phyloP scores from a whole-genome alignment of 2,888 invertebrate species.

The Chydorus sphaericus region DNA sequence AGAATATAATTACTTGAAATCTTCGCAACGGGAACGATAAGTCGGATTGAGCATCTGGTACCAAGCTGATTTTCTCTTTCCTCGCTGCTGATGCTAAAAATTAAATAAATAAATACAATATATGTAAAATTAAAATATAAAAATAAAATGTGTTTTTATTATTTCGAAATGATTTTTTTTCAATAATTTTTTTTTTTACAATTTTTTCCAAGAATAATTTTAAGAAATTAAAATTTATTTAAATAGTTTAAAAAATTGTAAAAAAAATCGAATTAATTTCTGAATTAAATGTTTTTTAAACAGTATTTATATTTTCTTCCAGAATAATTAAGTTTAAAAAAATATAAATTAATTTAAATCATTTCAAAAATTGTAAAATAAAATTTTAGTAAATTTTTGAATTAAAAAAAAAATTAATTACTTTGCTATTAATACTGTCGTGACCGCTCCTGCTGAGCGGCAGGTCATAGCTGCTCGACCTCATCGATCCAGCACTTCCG shows the following conservation, averaged over 20 bases:
- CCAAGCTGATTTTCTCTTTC: conserved; percentile 66
- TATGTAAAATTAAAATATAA: neutral
- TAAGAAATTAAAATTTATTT: no score
- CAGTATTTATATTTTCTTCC: neutral
- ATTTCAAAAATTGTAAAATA: neutral
- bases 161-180: neutral
- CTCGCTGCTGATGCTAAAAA: conserved; percentile 27
- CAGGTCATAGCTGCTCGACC: neutral
- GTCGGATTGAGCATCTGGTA: conserved; percentile 76
- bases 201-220: no score
- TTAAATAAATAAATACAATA: neutral
- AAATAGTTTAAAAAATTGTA: neutral
- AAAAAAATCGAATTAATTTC: neutral
- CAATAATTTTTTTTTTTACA: no score
- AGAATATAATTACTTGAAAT: no score
- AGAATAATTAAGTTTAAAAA: neutral
- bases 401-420: no score
- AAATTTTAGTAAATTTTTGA: no score
- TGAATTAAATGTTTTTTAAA: neutral
- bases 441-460: neutral
- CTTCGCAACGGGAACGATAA: conserved; percentile 82
- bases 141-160: neutral
- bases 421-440: neutral
- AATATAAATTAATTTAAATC: neutral
- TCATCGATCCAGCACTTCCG: conserved; percentile 1